These are phyloP conservation scores for Microctenopoma stevenorrisi DNA, from an alignment of 2,797 vertebrate genomes.

Conservation along the genomic window DNA sequence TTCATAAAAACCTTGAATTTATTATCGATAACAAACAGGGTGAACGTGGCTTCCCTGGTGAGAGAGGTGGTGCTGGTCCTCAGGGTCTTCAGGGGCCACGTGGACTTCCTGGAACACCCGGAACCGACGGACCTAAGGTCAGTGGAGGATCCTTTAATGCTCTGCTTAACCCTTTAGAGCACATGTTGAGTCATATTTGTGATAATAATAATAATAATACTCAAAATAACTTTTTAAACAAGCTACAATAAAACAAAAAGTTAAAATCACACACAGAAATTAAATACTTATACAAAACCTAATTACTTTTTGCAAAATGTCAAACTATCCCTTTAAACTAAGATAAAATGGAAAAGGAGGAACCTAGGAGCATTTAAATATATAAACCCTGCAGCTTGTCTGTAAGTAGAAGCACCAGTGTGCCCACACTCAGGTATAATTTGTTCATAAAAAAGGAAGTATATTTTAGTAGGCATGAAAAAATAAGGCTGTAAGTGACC, in stretches of 20 bases:
- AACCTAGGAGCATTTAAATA: too few species aligned
- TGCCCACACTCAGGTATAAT: background rate
- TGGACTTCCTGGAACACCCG: slow-evolving; percentile 94
- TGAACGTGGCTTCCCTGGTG: slow-evolving; percentile 96
- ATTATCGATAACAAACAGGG: slow-evolving; percentile 80
- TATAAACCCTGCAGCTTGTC: background rate
- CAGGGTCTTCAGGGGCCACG: slow-evolving; percentile 94
- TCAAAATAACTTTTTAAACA: too few species aligned
- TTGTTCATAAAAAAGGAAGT: background rate
- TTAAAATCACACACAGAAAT: too few species aligned
- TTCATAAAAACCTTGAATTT: background rate
- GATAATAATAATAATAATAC: too few species aligned
- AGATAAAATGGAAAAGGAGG: too few species aligned
- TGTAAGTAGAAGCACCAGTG: background rate
- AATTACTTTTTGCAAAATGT: background rate
- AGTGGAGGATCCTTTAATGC: slow-evolving; percentile 40
- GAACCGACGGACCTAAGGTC: slow-evolving; percentile 97
- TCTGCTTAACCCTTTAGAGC: too few species aligned
- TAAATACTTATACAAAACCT: too few species aligned
- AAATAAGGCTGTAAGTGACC: background rate
- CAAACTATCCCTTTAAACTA: too few species aligned
- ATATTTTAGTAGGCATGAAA: background rate
- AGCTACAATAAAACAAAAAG: too few species aligned
- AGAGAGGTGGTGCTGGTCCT: slow-evolving; percentile 92
- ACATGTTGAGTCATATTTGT: too few species aligned